A percentile compares a stretch with the other conserved stretches of the same genome.
Conservation (phyloP, 2,888 invertebrate genomes). For the Himalopsyche japonica region DNA sequence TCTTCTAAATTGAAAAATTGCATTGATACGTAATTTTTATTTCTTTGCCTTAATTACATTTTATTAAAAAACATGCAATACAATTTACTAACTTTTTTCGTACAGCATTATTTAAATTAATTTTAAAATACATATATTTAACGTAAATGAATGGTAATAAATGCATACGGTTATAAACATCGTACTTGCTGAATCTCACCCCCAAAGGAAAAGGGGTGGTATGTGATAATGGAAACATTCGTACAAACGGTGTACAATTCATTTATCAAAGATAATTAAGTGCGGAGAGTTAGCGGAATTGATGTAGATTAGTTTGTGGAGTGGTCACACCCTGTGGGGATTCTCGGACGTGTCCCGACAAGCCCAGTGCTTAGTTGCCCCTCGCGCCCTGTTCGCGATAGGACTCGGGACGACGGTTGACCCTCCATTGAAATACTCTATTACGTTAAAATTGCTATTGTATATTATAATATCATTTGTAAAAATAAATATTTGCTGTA, state of each 20-base stretch:
- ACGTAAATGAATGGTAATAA: no score
- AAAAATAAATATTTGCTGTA: no score
- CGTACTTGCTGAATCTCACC: no score
- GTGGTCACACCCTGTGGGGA: neutral
- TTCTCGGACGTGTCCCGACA: neutral
- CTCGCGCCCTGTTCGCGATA: neutral
- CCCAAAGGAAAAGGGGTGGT: neutral
- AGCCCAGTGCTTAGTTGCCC: neutral
- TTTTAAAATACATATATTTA: no score
- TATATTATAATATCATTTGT: neutral
- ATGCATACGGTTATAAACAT: no score
- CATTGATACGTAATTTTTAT: no score
- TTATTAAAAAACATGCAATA: no score
- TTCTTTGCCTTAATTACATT: no score
- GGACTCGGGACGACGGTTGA: neutral
- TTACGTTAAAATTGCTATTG: neutral
- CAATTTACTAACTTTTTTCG: no score
- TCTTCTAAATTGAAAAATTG: no score
- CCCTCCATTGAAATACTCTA: neutral
- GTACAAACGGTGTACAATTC: constrained; percentile 29
- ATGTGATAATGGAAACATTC: constrained; percentile 6
- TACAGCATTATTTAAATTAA: no score
- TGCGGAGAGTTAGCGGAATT: constrained; percentile 34
- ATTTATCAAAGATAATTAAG: constrained; percentile 35
- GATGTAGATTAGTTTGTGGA: constrained; percentile 22